Evolutionary conservation across 2,888 invertebrate genomes (phyloP), one percentile per base, ranked within the genome.

Genomic region (Cataglyphis livida): DNA sequence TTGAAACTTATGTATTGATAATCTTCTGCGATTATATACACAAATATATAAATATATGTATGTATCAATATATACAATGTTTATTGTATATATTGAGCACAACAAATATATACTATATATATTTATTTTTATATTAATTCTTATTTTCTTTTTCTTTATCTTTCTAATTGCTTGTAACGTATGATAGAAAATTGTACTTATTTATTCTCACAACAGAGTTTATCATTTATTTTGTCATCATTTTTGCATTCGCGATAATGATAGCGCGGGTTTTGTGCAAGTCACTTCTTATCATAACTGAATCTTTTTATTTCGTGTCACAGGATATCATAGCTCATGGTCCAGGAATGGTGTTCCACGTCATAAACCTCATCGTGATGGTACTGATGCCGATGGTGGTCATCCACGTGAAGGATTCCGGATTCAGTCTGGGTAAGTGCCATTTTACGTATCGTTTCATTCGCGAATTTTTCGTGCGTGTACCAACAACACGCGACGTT

Each of bases 321-420:
- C 95, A 98, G 98, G 96, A 97, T 95, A 96, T 98, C 81, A 95
- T 98, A 90, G 95, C 97, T 65, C 96, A 96, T 91, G 96, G 95
- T 71, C 93, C 97, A 84, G 98, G 98, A 74, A 95, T 97, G 94
- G 95, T 96, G 86, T 96, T 97, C 90, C 98, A 98, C 95, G 95
- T 97, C 75, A 95, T 96, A 59, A 98, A 98, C 94, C 96, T 98
- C 89, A 92, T 97, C 82, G 96, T 97, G 85, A 95, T 98, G 91
- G 96, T 98, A 54, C 95, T 96, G 84, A 96, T 98, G 92, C 98
- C 98, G 61, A 97, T 98, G 95, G 96, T 97, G 79, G 96, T 97
- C 32, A 96, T 98, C 89, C 97, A 98, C 93, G 95, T 97, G 59
- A 97, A 97, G 95, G 97, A 97, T 70, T 95, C 96, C 85, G 96